phyloP scores from a whole-genome alignment of 2,113 vertebrate genomes.

The Cyprinodon brontotheroides region DNA sequence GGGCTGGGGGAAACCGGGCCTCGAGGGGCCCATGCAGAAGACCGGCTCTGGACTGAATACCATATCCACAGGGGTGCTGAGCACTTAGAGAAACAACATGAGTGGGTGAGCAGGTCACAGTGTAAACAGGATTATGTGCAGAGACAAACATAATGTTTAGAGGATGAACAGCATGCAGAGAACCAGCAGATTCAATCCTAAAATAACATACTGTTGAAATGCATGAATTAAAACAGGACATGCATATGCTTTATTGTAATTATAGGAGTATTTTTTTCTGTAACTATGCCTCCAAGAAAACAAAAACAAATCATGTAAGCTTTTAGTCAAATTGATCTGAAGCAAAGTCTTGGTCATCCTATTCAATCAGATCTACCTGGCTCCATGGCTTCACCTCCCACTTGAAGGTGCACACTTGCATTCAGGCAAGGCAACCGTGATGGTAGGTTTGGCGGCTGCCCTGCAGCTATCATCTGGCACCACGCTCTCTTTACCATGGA shows the following conservation, averaged over 20 bases:
- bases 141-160: not conserved
- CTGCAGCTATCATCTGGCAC: constrained; percentile 78
- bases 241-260: too few relatives aligned
- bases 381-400: constrained; percentile 89
- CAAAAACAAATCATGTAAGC: not conserved
- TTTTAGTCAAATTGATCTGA: not conserved
- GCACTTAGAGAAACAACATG: constrained; percentile 76
- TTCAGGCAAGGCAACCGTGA: constrained; percentile 84
- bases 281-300: not conserved
- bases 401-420: constrained; percentile 82
- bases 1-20: constrained; percentile 75
- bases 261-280: too few relatives aligned
- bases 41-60: constrained; percentile 85
- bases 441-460: constrained; percentile 74
- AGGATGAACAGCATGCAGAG: not conserved
- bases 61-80: constrained; percentile 90
- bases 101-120: not conserved
- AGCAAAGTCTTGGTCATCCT: not conserved
- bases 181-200: not conserved
- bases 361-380: constrained; percentile 80
- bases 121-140: not conserved
- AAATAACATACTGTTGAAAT: not conserved
- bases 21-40: constrained; percentile 84
- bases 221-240: not conserved
- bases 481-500: constrained; percentile 73